Evolutionary conservation across 37 sponge, comb jelly and placozoan genomes (phyloP).

Genomic region (Ianthella basta): DNA sequence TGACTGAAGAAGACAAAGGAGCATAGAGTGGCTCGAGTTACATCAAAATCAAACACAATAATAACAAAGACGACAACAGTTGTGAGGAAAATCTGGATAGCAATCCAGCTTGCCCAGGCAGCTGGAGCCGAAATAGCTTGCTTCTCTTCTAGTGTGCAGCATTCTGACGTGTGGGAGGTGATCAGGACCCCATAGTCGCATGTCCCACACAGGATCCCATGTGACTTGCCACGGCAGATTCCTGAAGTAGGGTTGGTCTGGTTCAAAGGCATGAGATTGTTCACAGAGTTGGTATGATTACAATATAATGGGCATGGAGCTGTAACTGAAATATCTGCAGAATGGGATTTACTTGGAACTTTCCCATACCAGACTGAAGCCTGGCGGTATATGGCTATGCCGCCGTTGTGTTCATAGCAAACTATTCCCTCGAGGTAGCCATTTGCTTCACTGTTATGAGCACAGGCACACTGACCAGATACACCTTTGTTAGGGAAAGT

Average conservation of each 20-base stretch:
- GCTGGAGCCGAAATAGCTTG: background rate
- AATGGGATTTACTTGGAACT: no score
- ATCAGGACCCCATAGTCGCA: background rate
- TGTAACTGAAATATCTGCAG: no score
- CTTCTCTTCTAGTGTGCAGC: background rate
- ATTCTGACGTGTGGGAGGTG: background rate
- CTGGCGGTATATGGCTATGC: no score
- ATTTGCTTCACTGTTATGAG: background rate
- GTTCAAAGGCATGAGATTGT: no score
- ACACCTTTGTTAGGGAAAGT: background rate
- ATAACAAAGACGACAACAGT: background rate
- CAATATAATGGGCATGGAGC: no score
- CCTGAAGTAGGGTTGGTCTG: no score
- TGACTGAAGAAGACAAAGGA: conserved; percentile 28
- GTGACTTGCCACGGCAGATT: no score
- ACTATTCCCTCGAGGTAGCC: background rate
- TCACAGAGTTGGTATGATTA: no score
- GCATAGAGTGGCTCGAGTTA: background rate
- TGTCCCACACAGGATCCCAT: conserved; percentile 8
- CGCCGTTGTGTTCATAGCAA: background rate
- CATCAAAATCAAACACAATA: background rate
- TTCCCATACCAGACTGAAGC: no score
- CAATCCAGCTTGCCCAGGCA: conserved; percentile 5
- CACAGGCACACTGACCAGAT: background rate
- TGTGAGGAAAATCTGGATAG: background rate